A percentile compares a stretch with the other conserved stretches of the same genome.
phyloP scores from a whole-genome alignment of 2,113 vertebrate genomes.

The Mobula birostris region DNA sequence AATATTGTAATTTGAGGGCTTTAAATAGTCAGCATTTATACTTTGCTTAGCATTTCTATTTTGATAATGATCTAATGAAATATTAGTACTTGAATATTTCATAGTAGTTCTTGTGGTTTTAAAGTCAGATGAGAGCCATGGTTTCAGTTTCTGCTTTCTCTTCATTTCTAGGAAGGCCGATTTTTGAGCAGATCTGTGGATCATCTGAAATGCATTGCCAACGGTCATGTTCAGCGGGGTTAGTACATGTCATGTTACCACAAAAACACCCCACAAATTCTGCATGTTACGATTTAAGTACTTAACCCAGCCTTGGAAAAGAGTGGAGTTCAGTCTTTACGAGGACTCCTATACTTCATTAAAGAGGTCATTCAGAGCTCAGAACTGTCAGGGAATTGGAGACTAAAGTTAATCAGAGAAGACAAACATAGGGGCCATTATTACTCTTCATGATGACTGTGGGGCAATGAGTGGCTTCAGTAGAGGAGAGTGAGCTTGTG shows the following conservation, averaged over 20 bases:
- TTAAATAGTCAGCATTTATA: not conserved
- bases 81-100: not conserved
- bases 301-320: not conserved
- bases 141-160: constrained; percentile 20
- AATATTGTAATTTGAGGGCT: not conserved
- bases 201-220: constrained; percentile 74
- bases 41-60: not conserved
- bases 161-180: constrained; percentile 65
- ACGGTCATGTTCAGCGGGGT: constrained; percentile 86
- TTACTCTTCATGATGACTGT: not conserved
- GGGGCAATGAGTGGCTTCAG: not conserved
- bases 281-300: not conserved
- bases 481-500: not conserved
- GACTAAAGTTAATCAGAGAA: not conserved
- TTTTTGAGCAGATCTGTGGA: constrained; percentile 75
- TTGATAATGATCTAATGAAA: not conserved
- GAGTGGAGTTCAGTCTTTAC: not conserved
- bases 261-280: not conserved
- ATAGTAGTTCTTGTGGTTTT: not conserved
- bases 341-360: not conserved
- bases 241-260: constrained; percentile 41
- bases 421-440: not conserved
- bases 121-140: not conserved
- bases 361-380: not conserved
- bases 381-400: not conserved